Conservation (phyloP, 2,888 invertebrate species). For the Apamea epomidion region DNA sequence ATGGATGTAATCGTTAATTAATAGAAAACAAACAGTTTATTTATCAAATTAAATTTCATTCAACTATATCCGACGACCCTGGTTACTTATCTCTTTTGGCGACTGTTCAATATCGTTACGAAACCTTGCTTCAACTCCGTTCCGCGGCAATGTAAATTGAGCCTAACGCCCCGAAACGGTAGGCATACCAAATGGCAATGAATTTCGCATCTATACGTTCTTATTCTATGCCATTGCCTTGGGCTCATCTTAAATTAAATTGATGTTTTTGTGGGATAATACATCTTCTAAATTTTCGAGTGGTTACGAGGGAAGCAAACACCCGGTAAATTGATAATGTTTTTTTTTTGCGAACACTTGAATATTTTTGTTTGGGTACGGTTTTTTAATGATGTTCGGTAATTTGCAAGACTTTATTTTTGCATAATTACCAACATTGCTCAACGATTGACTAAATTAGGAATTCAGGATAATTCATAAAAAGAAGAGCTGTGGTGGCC, state of each 20-base stretch:
- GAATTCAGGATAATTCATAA: not conserved
- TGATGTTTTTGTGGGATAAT: conserved; percentile 60
- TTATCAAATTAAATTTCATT: no score
- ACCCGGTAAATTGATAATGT: conserved; percentile 36
- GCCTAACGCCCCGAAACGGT: no score
- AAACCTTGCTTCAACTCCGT: no score
- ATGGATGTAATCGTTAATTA: no score
- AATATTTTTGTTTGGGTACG: not conserved
- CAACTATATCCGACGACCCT: no score
- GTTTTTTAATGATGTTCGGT: not conserved
- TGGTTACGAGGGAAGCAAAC: conserved; percentile 20
- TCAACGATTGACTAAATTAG: not conserved
- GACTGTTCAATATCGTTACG: no score
- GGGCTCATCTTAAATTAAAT: conserved; percentile 60
- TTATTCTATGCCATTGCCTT: conserved; percentile 26
- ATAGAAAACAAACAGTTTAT: no score
- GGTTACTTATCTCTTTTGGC: no score
- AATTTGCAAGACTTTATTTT: not conserved
- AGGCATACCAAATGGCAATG: not conserved
- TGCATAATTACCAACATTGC: not conserved
- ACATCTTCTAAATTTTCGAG: conserved; percentile 51
- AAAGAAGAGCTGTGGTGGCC: no score
- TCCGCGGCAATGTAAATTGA: no score
- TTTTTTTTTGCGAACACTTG: conserved; percentile 10
- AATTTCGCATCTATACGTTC: not conserved